These are phyloP conservation scores for Andricus curvator DNA, from an alignment of 2,888 invertebrate species.

Conservation along the genomic window DNA sequence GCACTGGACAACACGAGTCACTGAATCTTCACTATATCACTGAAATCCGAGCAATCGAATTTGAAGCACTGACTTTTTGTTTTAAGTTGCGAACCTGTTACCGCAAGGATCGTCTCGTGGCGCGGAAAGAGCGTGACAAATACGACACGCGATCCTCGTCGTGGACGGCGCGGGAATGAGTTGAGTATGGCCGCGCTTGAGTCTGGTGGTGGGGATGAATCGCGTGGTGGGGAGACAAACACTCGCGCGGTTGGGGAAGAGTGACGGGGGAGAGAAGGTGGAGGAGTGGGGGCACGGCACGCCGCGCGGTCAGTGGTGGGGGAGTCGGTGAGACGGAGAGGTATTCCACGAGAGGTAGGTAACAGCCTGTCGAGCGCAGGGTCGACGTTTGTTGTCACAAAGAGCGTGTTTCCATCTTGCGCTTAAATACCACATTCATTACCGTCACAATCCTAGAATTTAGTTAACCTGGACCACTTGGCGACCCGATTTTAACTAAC, in stretches of 20 bases:
- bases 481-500: slow-evolving; percentile 7
- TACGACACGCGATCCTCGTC: slow-evolving; percentile 68
- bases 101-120: slow-evolving; percentile 59
- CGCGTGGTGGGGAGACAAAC: slow-evolving; percentile 29
- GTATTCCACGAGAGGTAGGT: slow-evolving; percentile 4
- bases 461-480: slow-evolving; percentile 35
- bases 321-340: slow-evolving; percentile 14
- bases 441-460: slow-evolving; percentile 47
- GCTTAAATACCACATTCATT: slow-evolving; percentile 52
- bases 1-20: slow-evolving; percentile 44
- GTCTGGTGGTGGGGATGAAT: slow-evolving; percentile 48
- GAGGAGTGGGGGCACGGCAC: slow-evolving; percentile 29
- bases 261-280: not conserved
- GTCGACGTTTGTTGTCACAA: slow-evolving; percentile 48
- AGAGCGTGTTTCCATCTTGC: slow-evolving; percentile 50
- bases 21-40: slow-evolving; percentile 42
- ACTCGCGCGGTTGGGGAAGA: slow-evolving; percentile 42
- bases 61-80: slow-evolving; percentile 20
- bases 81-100: slow-evolving; percentile 49
- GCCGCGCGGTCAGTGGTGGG: slow-evolving; percentile 23
- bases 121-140: slow-evolving; percentile 60
- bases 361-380: slow-evolving; percentile 41
- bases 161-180: slow-evolving; percentile 75
- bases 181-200: slow-evolving; percentile 54
- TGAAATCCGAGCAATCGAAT: slow-evolving; percentile 23